Evolutionary conservation across 1,140 invertebrate species (phyloP).

Genomic region (Anthonomus grandis): DNA sequence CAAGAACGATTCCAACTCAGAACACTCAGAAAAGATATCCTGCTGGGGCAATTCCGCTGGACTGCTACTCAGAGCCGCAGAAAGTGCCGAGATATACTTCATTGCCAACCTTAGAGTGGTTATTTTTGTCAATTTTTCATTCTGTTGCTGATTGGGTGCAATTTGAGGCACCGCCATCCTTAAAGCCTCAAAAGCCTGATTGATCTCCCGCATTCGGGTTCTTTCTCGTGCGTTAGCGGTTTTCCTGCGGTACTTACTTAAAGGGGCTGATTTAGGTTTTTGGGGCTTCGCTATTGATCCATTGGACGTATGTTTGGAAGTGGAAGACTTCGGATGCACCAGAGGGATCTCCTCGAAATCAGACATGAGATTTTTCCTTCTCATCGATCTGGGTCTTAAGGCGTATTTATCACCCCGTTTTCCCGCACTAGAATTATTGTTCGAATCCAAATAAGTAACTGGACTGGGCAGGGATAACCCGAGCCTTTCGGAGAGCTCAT

Average conservation of each 20-base stretch:
- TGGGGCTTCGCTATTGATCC: conserved; percentile 38
- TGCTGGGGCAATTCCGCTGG: conserved; percentile 23
- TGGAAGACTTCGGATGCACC: neutral
- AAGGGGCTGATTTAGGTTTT: conserved; percentile 73
- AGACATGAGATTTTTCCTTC: conserved; percentile 25
- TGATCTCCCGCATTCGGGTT: conserved; percentile 83
- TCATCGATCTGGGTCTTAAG: conserved; percentile 39
- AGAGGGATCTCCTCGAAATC: conserved; percentile 28
- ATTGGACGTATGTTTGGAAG: conserved; percentile 3
- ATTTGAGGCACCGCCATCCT: conserved; percentile 68
- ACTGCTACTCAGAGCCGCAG: conserved; percentile 44
- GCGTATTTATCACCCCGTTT: conserved; percentile 45
- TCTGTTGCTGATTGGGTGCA: conserved; percentile 50
- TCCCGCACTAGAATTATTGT: conserved; percentile 30
- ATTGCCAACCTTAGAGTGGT: conserved; percentile 82
- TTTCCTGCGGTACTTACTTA: conserved; percentile 85
- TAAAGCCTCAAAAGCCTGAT: conserved; percentile 79
- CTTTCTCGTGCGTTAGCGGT: conserved; percentile 86
- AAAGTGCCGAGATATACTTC: conserved; percentile 77
- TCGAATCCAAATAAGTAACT: conserved; percentile 29
- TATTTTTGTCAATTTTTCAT: conserved; percentile 84
- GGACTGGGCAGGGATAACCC: conserved; percentile 33
- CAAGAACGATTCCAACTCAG: conserved; percentile 44
- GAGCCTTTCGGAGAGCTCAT: conserved; percentile 41
- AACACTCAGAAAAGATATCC: conserved; percentile 41